Conservation (phyloP, 2,797 vertebrate species). For the Gambusia yucatana region DNA sequence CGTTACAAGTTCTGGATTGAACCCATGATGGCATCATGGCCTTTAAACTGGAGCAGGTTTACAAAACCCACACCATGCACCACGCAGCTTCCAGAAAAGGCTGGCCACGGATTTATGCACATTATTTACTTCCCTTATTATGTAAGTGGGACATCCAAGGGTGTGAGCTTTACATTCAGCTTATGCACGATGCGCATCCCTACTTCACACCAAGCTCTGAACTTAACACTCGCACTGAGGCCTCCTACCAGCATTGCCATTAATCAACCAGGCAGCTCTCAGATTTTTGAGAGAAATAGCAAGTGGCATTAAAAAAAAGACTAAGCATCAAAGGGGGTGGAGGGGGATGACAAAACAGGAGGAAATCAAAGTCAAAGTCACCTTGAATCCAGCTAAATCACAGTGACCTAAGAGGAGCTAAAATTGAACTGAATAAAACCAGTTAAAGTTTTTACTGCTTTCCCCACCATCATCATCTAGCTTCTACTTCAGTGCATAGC, state of each 20-base stretch:
- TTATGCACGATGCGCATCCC: constrained; percentile 30
- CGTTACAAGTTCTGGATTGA: constrained; percentile 29
- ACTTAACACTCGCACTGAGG: constrained; percentile 58
- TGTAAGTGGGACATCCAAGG: constrained; percentile 58
- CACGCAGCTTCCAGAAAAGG: constrained; percentile 24
- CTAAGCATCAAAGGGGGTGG: constrained; percentile 49
- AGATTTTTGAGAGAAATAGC: constrained; percentile 53
- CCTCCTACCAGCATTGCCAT: constrained; percentile 65
- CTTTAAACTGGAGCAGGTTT: constrained; percentile 42
- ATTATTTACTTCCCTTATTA: constrained; percentile 61
- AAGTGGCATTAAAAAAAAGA: constrained; percentile 74
- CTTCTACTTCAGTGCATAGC: background rate
- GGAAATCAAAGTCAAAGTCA: constrained; percentile 68
- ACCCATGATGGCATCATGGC: constrained; percentile 6
- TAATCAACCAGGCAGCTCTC: constrained; percentile 73
- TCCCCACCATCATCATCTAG: background rate
- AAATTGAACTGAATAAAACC: background rate
- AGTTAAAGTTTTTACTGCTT: background rate
- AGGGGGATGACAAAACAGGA: constrained; percentile 15
- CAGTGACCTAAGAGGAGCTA: constrained; percentile 43
- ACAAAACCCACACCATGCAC: constrained; percentile 8
- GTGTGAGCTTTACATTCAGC: constrained; percentile 40
- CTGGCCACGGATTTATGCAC: constrained; percentile 28
- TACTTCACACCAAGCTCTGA: constrained; percentile 48
- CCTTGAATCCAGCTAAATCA: constrained; percentile 66